phyloP scores from a whole-genome alignment of 1,140 invertebrate species.

The Harlomillsia oculata region DNA sequence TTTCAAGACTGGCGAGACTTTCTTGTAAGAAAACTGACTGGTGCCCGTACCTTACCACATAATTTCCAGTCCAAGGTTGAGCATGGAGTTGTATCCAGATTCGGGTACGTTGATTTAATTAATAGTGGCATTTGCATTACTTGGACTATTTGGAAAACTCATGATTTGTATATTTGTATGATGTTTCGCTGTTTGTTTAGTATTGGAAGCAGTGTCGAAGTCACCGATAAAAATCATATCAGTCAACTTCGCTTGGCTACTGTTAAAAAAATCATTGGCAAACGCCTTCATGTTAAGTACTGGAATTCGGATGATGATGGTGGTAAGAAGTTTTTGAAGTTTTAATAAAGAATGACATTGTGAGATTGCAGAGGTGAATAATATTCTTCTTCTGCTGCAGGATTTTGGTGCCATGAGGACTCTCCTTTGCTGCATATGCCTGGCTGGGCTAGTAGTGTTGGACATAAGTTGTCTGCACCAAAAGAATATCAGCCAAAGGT shows the following conservation, averaged over 20 bases:
- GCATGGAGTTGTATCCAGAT: constrained; percentile 70
- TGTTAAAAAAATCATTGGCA: constrained; percentile 80
- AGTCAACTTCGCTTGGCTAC: constrained; percentile 84
- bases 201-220: constrained; percentile 75
- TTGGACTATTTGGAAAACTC: constrained; percentile 2
- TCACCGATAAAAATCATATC: constrained; percentile 90
- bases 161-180: constrained; percentile 11
- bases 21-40: constrained; percentile 76
- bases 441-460: constrained; percentile 75
- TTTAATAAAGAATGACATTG: too few species aligned
- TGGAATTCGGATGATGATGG: constrained; percentile 68
- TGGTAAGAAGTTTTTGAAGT: constrained; percentile 45
- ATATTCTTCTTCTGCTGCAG: constrained; percentile 32
- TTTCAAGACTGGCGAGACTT: constrained; percentile 94
- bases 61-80: constrained; percentile 82
- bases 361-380: too few species aligned
- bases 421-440: constrained; percentile 89
- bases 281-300: constrained; percentile 80
- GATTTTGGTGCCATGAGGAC: constrained; percentile 92
- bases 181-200: constrained; percentile 36
- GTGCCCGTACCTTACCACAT: constrained; percentile 81
- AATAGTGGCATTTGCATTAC: background rate
- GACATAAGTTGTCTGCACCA: constrained; percentile 76
- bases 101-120: constrained; percentile 45
- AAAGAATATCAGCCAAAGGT: constrained; percentile 62